Evolutionary conservation across 2,797 vertebrate genomes (phyloP).

Genomic region (Florisuga fusca): DNA sequence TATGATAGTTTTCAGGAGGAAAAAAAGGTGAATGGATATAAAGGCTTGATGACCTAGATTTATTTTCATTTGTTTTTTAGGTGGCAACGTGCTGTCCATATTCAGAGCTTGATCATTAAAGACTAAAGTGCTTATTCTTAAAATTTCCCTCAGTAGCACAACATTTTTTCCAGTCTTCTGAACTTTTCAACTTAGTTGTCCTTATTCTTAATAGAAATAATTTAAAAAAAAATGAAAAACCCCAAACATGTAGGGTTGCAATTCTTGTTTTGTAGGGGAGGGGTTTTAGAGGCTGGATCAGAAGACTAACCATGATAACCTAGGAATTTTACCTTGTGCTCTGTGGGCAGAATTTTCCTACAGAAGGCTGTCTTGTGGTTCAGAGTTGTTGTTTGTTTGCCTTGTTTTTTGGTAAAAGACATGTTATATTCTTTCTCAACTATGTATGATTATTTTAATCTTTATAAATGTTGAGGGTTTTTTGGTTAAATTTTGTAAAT

Average conservation of each 20-base stretch:
- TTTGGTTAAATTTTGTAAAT: background rate
- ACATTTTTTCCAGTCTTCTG: background rate
- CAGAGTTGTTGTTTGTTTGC: background rate
- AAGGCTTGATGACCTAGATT: background rate
- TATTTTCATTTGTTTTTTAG: background rate
- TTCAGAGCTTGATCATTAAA: background rate
- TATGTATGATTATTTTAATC: background rate
- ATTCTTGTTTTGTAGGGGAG: background rate
- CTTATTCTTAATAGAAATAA: background rate
- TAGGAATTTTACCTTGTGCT: constrained; percentile 4
- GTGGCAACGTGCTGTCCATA: background rate
- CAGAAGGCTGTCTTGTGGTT: background rate
- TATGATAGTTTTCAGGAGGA: background rate
- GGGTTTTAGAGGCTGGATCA: background rate
- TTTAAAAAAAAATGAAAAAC: no score
- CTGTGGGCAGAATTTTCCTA: background rate
- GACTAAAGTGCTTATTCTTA: background rate
- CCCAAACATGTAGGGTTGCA: no score
- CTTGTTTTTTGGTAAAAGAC: background rate
- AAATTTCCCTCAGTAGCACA: constrained; percentile 2
- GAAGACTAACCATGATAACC: background rate
- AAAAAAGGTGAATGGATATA: background rate
- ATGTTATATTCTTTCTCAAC: background rate
- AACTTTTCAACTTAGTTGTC: background rate
- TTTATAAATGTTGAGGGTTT: background rate